These are phyloP conservation scores for Anoura caudifer DNA, from an alignment of 2,113 vertebrate genomes.

Conservation along the genomic window DNA sequence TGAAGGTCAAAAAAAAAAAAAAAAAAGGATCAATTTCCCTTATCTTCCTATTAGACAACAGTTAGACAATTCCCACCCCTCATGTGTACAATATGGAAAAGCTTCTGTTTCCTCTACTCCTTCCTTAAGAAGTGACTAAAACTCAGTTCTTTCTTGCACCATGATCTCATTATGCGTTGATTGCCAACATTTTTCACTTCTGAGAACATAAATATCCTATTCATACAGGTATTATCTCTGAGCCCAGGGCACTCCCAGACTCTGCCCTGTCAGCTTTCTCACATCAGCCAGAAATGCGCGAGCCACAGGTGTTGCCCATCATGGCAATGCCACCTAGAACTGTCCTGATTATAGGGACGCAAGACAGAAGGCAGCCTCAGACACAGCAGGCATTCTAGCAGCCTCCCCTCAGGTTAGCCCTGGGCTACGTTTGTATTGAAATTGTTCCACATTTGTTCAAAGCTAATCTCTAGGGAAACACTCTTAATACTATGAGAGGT, in stretches of 20 bases:
- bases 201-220: not conserved
- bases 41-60: not conserved
- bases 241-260: not conserved
- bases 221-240: not conserved
- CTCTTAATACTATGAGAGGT: not conserved
- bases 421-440: not conserved
- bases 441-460: not conserved
- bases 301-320: not conserved
- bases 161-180: not conserved
- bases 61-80: not conserved
- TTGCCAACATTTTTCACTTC: not conserved
- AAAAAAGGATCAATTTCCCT: not conserved
- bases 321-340: not conserved
- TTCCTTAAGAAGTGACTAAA: not conserved
- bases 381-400: not conserved
- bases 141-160: not conserved
- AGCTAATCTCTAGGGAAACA: constrained; percentile 26
- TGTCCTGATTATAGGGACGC: not conserved
- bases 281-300: not conserved
- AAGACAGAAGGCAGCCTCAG: not conserved
- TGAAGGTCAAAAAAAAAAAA: not conserved
- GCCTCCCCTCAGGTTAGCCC: not conserved
- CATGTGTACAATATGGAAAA: not conserved
- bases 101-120: not conserved
- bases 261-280: not conserved